These are phyloP conservation scores for Leucosticte australis DNA, from an alignment of 2,113 vertebrate genomes.

Conservation along the genomic window DNA sequence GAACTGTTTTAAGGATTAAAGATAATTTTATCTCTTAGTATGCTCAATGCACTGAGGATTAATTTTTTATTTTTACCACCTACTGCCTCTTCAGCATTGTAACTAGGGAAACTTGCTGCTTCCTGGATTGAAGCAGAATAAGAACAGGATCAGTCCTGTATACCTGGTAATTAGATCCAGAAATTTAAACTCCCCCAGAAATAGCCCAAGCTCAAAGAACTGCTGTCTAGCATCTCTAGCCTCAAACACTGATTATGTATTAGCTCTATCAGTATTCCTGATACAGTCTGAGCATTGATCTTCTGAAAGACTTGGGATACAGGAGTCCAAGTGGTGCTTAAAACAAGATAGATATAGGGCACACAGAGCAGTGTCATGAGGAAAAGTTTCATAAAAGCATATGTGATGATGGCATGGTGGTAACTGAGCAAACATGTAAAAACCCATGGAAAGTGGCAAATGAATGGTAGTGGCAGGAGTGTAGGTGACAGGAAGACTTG, in stretches of 20 bases:
- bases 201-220: background rate
- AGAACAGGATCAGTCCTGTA: background rate
- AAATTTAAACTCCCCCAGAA: background rate
- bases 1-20: background rate
- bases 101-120: background rate
- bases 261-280: background rate
- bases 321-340: background rate
- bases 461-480: background rate
- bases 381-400: background rate
- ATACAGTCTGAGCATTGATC: background rate
- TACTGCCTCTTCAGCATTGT: background rate
- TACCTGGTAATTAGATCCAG: background rate
- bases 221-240: background rate
- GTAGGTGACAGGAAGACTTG: background rate
- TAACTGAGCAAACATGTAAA: background rate
- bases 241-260: background rate
- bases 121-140: background rate
- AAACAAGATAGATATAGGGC: background rate
- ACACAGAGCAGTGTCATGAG: background rate
- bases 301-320: background rate
- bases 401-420: background rate
- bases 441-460: background rate
- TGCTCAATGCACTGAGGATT: background rate
- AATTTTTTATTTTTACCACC: background rate
- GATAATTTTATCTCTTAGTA: background rate